Conservation (phyloP, 2,113 vertebrate genomes). For the Centropus bengalensis region DNA sequence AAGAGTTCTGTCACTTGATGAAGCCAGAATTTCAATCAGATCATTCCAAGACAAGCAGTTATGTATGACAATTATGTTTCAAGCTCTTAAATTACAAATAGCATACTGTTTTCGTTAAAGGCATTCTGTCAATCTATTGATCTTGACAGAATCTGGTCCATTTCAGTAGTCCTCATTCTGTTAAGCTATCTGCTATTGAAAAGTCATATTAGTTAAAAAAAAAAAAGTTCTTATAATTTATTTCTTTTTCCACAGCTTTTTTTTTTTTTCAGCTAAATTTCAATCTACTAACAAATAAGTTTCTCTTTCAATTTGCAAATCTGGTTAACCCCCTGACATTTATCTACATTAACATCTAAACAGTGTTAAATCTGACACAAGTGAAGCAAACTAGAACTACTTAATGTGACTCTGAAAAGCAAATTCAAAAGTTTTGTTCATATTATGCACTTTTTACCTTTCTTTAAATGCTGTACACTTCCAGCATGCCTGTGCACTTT, state of each 20-base stretch:
- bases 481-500: neutral
- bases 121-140: neutral
- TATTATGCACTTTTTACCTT: neutral
- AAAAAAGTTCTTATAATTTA: neutral
- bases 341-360: neutral
- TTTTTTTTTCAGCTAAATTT: neutral
- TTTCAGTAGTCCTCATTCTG: neutral
- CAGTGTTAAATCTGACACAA: neutral
- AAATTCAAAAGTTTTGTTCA: neutral
- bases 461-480: neutral
- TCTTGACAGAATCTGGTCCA: neutral
- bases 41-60: neutral
- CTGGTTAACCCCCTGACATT: neutral
- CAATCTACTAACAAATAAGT: neutral
- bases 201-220: neutral
- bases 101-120: neutral
- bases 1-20: neutral
- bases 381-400: neutral
- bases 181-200: neutral
- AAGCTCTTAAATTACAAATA: neutral
- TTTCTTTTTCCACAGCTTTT: neutral
- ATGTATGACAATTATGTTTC: neutral
- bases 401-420: neutral
- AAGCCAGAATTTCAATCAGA: neutral
- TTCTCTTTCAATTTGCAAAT: neutral